Evolutionary conservation across 2,113 vertebrate genomes (phyloP), one percentile per base, ranked within the genome.

Genomic region (Oxyruncus cristatus): DNA sequence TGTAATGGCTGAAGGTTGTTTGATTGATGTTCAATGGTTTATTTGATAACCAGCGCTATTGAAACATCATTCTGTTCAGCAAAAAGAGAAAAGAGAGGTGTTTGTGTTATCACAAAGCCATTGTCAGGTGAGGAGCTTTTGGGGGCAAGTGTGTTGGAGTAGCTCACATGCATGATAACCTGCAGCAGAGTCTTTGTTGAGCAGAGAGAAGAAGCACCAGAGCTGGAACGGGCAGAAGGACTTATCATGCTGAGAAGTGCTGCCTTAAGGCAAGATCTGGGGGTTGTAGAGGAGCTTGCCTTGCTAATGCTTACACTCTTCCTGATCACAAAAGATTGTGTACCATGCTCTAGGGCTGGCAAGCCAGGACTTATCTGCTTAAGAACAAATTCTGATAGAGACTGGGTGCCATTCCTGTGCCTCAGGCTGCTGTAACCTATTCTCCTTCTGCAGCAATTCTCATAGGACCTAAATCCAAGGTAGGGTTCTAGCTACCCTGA

Each of bases 321-420:
- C 55, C 65, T 92, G 90, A 59, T 92, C 24, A 12, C 14, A 53
- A 62, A 84, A 91, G 55, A 68, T 88, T 84, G 50, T 55, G 58
- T 44, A 93, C 70, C 41, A 16, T 21, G 83, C 88, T 93, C 39
- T n/a, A 84, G 79, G 95, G 73, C 83, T 92, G 92, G 73, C 95
- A 96, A 94, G 96, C 72, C 88, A 75, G 76, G 73, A 79, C 93
- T 78, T 72, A 91, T n/a, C 72, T 96, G 37, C 30, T 92, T 78
- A 41, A 94, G 76, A 95, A 68, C 76, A 84, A 92, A 94, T 76
- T 92, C 49, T 84, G 61, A 49, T 88, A 77, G 73, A 68, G 44
- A 81, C 65, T 84, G 70, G 52, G 47, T 91, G 68, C 52, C 85
- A 84, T 72, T 92, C 95, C 72, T 91, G 37, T 39, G 88, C 90